phyloP scores from a whole-genome alignment of 92 coral and sea anemone genomes.

The Bergia puertoricense region DNA sequence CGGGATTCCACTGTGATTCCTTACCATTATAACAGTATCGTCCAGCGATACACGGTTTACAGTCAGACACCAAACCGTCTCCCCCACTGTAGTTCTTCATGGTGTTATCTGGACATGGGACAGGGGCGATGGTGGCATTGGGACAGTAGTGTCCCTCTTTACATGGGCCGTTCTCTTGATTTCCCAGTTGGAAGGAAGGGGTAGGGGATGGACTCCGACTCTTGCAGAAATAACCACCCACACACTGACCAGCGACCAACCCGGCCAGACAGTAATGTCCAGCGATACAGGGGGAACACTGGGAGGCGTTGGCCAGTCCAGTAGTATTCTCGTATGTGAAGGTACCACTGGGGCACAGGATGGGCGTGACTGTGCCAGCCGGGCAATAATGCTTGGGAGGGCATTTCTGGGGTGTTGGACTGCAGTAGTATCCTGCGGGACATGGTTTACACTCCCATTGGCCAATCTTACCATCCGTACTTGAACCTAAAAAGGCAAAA shows the following conservation, averaged over 20 bases:
- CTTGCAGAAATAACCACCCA: constrained; percentile 94
- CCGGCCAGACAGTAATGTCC: constrained; percentile 94
- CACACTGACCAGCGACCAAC: constrained; percentile 71
- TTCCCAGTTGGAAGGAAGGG: constrained; percentile 39
- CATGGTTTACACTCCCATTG: constrained; percentile 76
- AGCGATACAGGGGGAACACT: constrained; percentile 85
- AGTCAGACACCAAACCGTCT: constrained; percentile 75
- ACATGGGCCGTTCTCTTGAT: constrained; percentile 93
- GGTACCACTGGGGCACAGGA: constrained; percentile 87
- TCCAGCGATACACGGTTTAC: constrained; percentile 92
- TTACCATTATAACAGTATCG: constrained; percentile 87
- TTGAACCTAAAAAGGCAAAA: constrained; percentile 44
- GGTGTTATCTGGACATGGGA: constrained; percentile 91
- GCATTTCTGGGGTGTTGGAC: constrained; percentile 66
- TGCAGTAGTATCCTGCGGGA: constrained; percentile 92
- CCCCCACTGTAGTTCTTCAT: constrained; percentile 96
- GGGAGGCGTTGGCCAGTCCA: constrained; percentile 71
- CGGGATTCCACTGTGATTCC: constrained; percentile 8
- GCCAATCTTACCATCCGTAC: constrained; percentile 50
- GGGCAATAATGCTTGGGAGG: constrained; percentile 91
- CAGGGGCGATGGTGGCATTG: constrained; percentile 79
- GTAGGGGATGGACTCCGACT: constrained; percentile 97
- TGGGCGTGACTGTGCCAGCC: constrained; percentile 80
- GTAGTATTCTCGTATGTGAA: constrained; percentile 79
- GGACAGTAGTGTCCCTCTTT: constrained; percentile 90